These are phyloP conservation scores for Agrochola macilenta DNA, from an alignment of 2,888 invertebrate genomes.

Conservation along the genomic window DNA sequence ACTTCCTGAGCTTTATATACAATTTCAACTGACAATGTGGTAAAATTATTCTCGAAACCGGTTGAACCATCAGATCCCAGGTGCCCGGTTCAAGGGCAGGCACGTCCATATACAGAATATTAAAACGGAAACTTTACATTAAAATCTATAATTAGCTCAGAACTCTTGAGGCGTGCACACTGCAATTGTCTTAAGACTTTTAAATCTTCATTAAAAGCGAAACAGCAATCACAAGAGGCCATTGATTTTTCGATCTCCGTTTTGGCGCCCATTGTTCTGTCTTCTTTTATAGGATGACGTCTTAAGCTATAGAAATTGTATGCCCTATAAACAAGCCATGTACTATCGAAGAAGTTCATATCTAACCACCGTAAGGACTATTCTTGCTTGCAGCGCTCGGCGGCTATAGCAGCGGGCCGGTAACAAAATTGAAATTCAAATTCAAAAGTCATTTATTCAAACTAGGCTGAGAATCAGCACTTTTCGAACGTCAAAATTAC, in stretches of 20 bases:
- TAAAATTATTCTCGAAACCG: slow-evolving; percentile 60
- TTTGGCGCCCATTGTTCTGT: slow-evolving; percentile 44
- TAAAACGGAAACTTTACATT: slow-evolving; percentile 59
- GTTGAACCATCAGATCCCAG: slow-evolving; percentile 57
- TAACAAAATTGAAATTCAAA: too few species aligned
- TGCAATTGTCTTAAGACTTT: slow-evolving; percentile 32
- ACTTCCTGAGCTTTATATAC: slow-evolving; percentile 42
- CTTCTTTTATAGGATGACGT: slow-evolving; percentile 28
- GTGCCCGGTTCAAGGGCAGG: slow-evolving; percentile 63
- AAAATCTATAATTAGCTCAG: slow-evolving; percentile 53
- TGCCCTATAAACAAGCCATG: neutral
- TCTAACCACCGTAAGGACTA: too few species aligned
- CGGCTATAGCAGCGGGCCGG: too few species aligned
- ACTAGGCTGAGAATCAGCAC: too few species aligned
- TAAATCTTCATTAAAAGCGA: slow-evolving; percentile 25
- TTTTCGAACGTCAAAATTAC: too few species aligned
- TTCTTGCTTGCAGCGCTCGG: too few species aligned
- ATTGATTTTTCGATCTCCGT: slow-evolving; percentile 27
- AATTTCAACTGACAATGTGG: slow-evolving; percentile 42
- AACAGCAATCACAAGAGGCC: slow-evolving; percentile 33
- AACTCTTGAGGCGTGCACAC: slow-evolving; percentile 34
- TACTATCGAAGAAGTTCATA: too few species aligned
- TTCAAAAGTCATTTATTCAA: too few species aligned
- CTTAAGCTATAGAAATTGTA: neutral
- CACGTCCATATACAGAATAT: slow-evolving; percentile 47